phyloP scores from a whole-genome alignment of 2,888 invertebrate species.

The Lordiphosa fenestrarum region DNA sequence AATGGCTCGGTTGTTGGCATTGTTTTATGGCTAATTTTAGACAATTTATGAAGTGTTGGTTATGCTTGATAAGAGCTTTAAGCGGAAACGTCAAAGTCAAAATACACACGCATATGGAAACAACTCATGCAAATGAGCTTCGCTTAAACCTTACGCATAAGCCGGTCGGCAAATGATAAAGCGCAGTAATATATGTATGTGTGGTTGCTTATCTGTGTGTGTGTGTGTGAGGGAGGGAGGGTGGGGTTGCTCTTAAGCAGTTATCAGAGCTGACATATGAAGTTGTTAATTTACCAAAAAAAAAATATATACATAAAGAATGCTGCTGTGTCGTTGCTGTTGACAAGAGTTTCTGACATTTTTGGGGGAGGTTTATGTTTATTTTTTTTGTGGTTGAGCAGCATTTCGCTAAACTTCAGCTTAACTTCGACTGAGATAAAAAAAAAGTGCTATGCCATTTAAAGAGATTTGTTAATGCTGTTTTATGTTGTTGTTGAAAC shows the following conservation, averaged over 20 bases:
- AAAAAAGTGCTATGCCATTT: too few relatives aligned
- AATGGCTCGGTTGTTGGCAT: constrained; percentile 31
- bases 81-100: constrained; percentile 26
- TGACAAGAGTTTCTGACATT: constrained; percentile 22
- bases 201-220: background rate
- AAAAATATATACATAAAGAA: constrained; percentile 16
- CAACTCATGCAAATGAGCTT: constrained; percentile 71
- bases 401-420: too few relatives aligned
- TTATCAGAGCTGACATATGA: constrained; percentile 59
- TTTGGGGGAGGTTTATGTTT: background rate
- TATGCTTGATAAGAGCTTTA: constrained; percentile 62
- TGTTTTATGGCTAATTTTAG: constrained; percentile 73
- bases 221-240: background rate
- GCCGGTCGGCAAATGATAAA: constrained; percentile 52
- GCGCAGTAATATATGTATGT: constrained; percentile 29
- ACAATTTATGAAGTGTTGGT: constrained; percentile 75
- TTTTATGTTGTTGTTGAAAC: too few relatives aligned
- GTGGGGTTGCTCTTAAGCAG: constrained; percentile 15
- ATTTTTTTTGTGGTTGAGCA: too few relatives aligned
- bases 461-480: too few relatives aligned
- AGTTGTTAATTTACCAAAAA: constrained; percentile 60
- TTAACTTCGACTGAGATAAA: too few relatives aligned
- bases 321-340: constrained; percentile 1
- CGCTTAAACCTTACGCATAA: constrained; percentile 55
- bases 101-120: constrained; percentile 19